phyloP scores from a whole-genome alignment of 2,113 vertebrate genomes.

The Oncorhynchus clarkii region DNA sequence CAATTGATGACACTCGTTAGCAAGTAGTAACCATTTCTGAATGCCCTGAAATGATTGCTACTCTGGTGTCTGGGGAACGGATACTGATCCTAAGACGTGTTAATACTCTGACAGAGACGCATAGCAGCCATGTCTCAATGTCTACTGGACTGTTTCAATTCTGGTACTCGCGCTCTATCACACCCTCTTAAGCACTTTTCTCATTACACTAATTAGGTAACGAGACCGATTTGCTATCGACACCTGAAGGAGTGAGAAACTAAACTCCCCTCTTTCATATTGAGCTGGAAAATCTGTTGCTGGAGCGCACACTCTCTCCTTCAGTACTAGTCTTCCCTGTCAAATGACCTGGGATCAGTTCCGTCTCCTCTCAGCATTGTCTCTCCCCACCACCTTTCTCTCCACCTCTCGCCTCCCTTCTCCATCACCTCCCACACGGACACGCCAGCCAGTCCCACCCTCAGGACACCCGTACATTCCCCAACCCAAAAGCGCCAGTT shows the following conservation, averaged over 20 bases:
- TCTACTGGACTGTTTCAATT: background rate
- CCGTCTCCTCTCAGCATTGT: too few species aligned
- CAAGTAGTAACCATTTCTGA: background rate
- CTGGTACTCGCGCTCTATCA: background rate
- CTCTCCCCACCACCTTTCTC: background rate
- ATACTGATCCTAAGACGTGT: background rate
- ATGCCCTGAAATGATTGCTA: background rate
- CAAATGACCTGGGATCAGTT: too few species aligned
- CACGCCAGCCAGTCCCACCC: conserved; percentile 16
- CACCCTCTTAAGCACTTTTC: background rate
- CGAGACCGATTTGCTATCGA: conserved; percentile 32
- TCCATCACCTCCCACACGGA: conserved; percentile 25
- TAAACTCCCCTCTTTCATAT: conserved; percentile 7
- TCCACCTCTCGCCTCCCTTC: background rate
- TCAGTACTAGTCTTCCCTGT: too few species aligned
- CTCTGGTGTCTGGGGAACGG: background rate
- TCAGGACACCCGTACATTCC: conserved; percentile 32
- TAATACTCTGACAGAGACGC: background rate
- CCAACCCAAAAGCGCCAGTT: conserved; percentile 40
- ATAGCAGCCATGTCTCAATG: background rate
- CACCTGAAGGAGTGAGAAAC: conserved; percentile 29
- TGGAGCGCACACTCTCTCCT: too few species aligned
- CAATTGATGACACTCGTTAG: background rate
- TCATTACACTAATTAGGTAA: conserved; percentile 11
- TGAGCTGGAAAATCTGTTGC: too few species aligned